A percentile compares a stretch with the other conserved stretches of the same genome.
Evolutionary conservation across 2,888 invertebrate genomes (phyloP).

Genomic region (Phortica magna): DNA sequence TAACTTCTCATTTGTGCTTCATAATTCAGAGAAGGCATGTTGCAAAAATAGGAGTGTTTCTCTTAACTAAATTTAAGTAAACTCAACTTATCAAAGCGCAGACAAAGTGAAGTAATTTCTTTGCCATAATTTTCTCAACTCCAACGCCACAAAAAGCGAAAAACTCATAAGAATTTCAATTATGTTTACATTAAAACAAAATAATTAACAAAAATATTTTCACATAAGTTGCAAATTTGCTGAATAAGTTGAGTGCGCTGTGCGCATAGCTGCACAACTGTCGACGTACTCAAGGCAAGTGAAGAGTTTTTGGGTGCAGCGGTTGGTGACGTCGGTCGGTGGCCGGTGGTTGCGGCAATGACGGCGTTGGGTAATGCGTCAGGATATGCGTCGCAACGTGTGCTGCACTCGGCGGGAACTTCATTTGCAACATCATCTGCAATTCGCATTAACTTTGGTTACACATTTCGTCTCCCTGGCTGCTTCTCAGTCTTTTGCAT

Average conservation of each 20-base stretch:
- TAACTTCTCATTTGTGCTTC: too few species aligned
- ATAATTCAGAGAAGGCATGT: too few species aligned
- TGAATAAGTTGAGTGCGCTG: slow-evolving; percentile 15
- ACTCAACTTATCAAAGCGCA: not conserved
- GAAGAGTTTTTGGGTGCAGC: not conserved
- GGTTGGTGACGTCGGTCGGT: not conserved
- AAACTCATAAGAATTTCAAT: slow-evolving; percentile 23
- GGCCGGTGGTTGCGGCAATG: not conserved
- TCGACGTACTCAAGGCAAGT: not conserved
- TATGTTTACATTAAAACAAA: slow-evolving; percentile 14
- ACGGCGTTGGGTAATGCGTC: not conserved
- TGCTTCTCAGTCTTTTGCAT: slow-evolving; percentile 46
- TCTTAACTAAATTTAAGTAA: not conserved
- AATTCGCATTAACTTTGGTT: slow-evolving; percentile 73
- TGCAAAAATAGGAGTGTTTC: not conserved
- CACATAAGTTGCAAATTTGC: slow-evolving; percentile 25
- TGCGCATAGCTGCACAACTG: not conserved
- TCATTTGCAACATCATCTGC: slow-evolving; percentile 71
- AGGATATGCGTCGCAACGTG: slow-evolving; percentile 23
- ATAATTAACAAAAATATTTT: slow-evolving; percentile 29
- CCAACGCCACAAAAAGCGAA: not conserved
- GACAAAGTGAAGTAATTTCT: not conserved
- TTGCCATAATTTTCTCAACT: not conserved
- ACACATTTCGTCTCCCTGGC: slow-evolving; percentile 37
- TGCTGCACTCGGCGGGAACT: slow-evolving; percentile 64